A percentile compares a stretch with the other conserved stretches of the same genome.
These are phyloP conservation scores for Ranitomeya imitator DNA, from an alignment of 2,113 vertebrate genomes.

Conservation along the genomic window DNA sequence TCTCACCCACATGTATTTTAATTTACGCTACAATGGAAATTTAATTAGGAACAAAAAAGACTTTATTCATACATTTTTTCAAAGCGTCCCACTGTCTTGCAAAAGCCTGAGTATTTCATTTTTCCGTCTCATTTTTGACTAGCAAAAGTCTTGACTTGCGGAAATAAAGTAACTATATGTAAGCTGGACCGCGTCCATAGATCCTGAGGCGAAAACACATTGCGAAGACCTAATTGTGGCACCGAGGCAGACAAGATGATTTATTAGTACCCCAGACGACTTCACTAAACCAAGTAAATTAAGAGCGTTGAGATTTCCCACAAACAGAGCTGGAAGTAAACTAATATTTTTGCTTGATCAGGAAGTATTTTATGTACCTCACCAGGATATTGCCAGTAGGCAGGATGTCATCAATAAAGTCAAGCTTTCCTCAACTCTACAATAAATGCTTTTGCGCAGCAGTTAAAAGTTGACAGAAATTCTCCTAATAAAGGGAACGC, in stretches of 20 bases:
- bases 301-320: slow-evolving; percentile 17
- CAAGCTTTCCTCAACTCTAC: slow-evolving; percentile 8
- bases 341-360: slow-evolving; percentile 51
- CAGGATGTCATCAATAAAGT: slow-evolving; percentile 42
- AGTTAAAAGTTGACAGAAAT: slow-evolving; percentile 49
- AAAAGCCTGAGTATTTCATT: background rate
- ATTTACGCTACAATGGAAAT: too few species aligned
- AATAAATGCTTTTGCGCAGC: slow-evolving; percentile 27
- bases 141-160: background rate
- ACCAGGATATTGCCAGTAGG: slow-evolving; percentile 37
- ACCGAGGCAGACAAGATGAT: background rate
- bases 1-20: too few species aligned
- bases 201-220: background rate
- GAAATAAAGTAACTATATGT: background rate
- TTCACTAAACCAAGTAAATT: slow-evolving; percentile 27
- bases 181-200: background rate
- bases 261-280: slow-evolving; percentile 25
- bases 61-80: background rate
- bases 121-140: background rate
- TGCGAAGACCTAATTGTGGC: background rate
- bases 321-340: slow-evolving; percentile 17
- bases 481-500: slow-evolving; percentile 40
- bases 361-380: slow-evolving; percentile 47
- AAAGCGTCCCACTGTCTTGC: background rate
- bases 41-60: background rate